Evolutionary conservation across 2,113 vertebrate genomes (phyloP).

Genomic region (Microcebus tavaratra): DNA sequence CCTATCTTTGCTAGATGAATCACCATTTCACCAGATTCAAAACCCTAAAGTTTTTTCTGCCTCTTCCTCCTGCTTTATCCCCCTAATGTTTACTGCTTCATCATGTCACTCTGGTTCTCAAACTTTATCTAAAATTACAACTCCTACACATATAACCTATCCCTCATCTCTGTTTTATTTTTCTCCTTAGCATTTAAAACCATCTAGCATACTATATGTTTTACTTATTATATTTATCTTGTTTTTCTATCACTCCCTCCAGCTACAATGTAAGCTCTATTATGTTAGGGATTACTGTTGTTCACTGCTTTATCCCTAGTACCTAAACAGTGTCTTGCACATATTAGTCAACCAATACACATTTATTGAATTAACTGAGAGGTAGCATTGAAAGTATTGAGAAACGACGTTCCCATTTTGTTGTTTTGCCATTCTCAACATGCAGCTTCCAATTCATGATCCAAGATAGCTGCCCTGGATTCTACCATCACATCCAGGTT

Average conservation of each 20-base stretch:
- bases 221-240: neutral
- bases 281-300: neutral
- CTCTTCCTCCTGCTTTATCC: neutral
- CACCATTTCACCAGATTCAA: neutral
- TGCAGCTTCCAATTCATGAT: neutral
- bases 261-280: constrained; percentile 3
- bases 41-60: neutral
- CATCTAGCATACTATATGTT: neutral
- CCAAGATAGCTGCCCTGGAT: neutral
- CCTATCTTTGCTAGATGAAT: neutral
- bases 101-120: neutral
- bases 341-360: neutral
- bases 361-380: neutral
- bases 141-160: neutral
- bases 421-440: neutral
- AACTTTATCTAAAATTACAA: neutral
- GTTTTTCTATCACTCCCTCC: neutral
- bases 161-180: neutral
- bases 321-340: neutral
- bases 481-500: neutral
- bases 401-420: neutral
- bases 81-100: neutral
- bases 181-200: neutral
- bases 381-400: neutral
- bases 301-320: neutral